Base-by-base conservation (phyloP, 2,888 invertebrate genomes). In the Lottia scabra region DNA sequence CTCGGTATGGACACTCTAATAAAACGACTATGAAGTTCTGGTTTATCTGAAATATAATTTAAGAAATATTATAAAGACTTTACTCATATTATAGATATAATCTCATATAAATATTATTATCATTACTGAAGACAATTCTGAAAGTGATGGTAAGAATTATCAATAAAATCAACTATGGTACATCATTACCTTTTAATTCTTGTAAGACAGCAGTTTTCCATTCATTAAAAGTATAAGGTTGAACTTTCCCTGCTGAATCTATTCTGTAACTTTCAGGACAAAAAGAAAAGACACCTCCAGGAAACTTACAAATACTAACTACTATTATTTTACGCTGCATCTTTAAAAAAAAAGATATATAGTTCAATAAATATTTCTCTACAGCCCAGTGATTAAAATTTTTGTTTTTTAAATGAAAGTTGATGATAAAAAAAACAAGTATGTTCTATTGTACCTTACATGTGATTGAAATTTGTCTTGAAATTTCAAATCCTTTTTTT, bases 221-320 rank as follows among this genome's bases (percentile, higher is more conserved):
- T 44, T 82, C 76, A n/a, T 74, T 48, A 69, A 83, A 85, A 10
- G 74, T 68, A 70, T 82, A 81, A 19, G 77, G 74, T 46, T 74
- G 68, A 13, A 83, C 76, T 19, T 72, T 63, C 2, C 78, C 77
- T 8, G 75, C 62, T 4, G 67, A 56, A 56, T 77, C 73, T 16
- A 85, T 74, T 63, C 75, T 78, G 66, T 75, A 80, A 46, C 84
- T 82, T 65, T 81, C 81, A 13, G 84, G 84, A 65, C 80, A 77
- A 19, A 77, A 67, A 0, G 81, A 82, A 68, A 85, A 85, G 23
- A 84, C 83, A 15, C 82, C 82, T 3, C 84, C 84, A 63, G 80
- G 80, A 65, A 84, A 83, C 73, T 81, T 82, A 66, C 81, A 81
- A n/a, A 85, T 80, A 10, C 83, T 84, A 12, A 85, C 80, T 30